Base-by-base conservation (phyloP, 2,888 invertebrate genomes). In the Caenorhabditis auriculariae region DNA sequence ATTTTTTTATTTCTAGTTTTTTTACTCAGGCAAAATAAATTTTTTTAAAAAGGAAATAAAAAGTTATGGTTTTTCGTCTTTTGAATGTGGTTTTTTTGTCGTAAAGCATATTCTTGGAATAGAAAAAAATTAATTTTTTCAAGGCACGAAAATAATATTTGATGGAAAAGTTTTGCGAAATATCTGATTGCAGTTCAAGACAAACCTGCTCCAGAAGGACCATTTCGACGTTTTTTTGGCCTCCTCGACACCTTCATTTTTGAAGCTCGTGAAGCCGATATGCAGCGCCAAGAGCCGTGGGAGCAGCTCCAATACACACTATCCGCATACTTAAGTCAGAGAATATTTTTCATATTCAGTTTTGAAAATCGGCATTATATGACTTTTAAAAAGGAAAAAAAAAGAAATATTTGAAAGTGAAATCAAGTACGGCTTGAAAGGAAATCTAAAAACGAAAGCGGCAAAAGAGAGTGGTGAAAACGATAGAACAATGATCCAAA, bases 241-340 rank as follows among this genome's bases (percentile, higher is more conserved):
- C 9, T 38, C 72, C 68, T 46, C 74, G 65, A 35, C 74, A 60
- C 52, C 54, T 54, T 39, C 68, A 49, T 50, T 69, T 60, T 47
- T 71, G 51, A 41, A 60, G 66, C 60, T 81, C 80, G 47, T 80
- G 69, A 45, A 81, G 60, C 21, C 77, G 73, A 47, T 73, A 78
- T 27, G 80, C 80, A 38, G 77, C 72, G n/a, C 81, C 81, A 23
- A 81, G 59, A 41, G 73, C 78, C 26, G 80, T 80, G 32, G 81
- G 81, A 29, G 81, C 81, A 9, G 76, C 77, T 46, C 81, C 81
- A 41, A 81, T 80, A 28, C 64, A 64, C 19, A 70, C 69, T 39
- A 70, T 70, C 39, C 54, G 57, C 62, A 66, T 66, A 19, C 3
- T n/a, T 12, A 41, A 41, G 17, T 7, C 17, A 9, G 41, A 9